Evolutionary conservation across 2,113 vertebrate genomes (phyloP), one percentile per base, ranked within the genome.

Genomic region (Lophius piscatorius): DNA sequence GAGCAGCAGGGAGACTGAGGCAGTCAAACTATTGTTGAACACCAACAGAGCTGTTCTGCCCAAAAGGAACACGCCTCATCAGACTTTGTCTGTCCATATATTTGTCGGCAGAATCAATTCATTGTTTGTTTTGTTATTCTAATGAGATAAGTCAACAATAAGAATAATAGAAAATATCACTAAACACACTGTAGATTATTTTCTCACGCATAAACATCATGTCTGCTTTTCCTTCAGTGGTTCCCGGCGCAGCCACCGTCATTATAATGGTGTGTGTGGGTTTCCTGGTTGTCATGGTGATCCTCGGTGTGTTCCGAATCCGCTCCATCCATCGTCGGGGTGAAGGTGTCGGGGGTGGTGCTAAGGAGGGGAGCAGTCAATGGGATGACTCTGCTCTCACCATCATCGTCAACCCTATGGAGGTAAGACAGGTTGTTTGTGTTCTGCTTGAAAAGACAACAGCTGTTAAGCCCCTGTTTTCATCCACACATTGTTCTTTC

Each of bases 371-470:
- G 0, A 91, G 92, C 72, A 86, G 92, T 88, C 96, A 98, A 86
- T 99, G 96, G 96, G 96, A 98, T 0, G 96, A 99, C 88, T 97
- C 96, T 0, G 96, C 97, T 1, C 96, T 99, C 81, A 99, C 97
- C 70, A 99, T 99, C 70, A 99, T 96, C 0, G 96, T 99, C 60
- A 99, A 99, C 88, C 97, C 97, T 20, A 99, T 99, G 97, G 97
- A 98, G 95, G 97, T 97, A 84, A 92, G 24, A 50, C 1, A 23
- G 1, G 17, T 17, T 41, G 12, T 41, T 31, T 5, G 29, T 3
- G 11, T 31, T 41, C 11, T 41, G 39, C 17, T 4, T 4, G 39
- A 10, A 31, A 29, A 11, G 38, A 10, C 20, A 14, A 14, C 13
- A 13, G 6, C 20, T 22, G 18, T 29, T 66, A 1, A 2, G 16